Conservation (phyloP, 2,113 vertebrate species). For the Labeo catla region DNA sequence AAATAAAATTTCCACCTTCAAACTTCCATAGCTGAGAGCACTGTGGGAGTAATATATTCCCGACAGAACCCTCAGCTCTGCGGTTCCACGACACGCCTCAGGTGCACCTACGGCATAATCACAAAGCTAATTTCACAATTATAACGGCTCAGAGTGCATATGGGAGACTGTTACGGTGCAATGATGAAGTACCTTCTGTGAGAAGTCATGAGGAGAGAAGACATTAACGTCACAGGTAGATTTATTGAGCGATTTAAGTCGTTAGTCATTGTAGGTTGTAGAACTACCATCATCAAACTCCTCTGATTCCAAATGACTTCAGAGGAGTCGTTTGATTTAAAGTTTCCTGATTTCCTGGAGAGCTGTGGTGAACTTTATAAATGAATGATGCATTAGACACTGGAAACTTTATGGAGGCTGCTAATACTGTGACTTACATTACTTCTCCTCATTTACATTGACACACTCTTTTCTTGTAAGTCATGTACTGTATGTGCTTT, state of each 20-base stretch:
- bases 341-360: not conserved
- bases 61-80: not conserved
- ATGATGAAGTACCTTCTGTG: conserved; percentile 35
- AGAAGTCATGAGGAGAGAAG: conserved; percentile 25
- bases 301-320: conserved; percentile 13
- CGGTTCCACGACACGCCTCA: not conserved
- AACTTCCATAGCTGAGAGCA: conserved; percentile 15
- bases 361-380: not conserved
- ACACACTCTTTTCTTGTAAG: not conserved
- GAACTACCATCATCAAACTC: conserved; percentile 4
- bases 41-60: conserved; percentile 21
- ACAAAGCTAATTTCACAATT: conserved; percentile 44
- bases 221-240: conserved; percentile 45
- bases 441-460: not conserved
- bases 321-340: conserved; percentile 23
- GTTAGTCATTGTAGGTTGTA: conserved; percentile 11
- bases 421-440: not conserved
- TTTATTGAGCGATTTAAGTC: conserved; percentile 47
- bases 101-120: conserved; percentile 39
- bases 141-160: conserved; percentile 38
- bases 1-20: conserved; percentile 25
- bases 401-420: not conserved
- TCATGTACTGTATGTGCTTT: not conserved
- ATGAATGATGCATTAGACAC: not conserved
- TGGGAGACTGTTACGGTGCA: conserved; percentile 31